Conservation (phyloP, 2,797 vertebrate species). For the Manis pentadactyla region DNA sequence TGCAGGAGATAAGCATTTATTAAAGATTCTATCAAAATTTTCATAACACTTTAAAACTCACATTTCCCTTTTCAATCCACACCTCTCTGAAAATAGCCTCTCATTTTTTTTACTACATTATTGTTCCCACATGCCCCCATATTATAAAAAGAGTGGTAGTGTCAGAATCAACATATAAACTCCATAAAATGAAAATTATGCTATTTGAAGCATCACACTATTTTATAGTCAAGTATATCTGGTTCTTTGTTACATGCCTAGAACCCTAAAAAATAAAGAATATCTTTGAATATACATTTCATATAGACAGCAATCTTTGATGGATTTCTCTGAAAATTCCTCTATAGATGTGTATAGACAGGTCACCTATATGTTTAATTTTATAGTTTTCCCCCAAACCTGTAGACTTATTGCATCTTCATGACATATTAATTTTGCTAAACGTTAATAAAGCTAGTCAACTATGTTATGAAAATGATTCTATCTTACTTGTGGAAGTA, state of each 20-base stretch:
- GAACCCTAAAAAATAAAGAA: slow-evolving; percentile 80
- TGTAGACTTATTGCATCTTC: slow-evolving; percentile 71
- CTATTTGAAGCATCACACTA: slow-evolving; percentile 80
- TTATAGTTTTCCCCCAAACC: slow-evolving; percentile 78
- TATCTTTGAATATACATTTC: slow-evolving; percentile 86
- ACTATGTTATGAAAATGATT: slow-evolving; percentile 78
- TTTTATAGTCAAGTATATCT: slow-evolving; percentile 84
- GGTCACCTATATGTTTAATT: slow-evolving; percentile 77
- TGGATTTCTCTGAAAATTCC: slow-evolving; percentile 83
- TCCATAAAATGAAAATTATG: slow-evolving; percentile 82
- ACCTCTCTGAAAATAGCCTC: slow-evolving; percentile 77
- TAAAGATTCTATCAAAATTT: slow-evolving; percentile 85
- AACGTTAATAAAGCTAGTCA: slow-evolving; percentile 85
- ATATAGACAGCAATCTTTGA: slow-evolving; percentile 83
- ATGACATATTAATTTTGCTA: slow-evolving; percentile 74
- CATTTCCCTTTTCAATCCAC: slow-evolving; percentile 87
- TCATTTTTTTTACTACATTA: slow-evolving; percentile 5
- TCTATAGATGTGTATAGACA: slow-evolving; percentile 83
- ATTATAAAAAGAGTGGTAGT: slow-evolving; percentile 71
- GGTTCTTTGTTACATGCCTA: slow-evolving; percentile 82
- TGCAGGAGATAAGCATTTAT: slow-evolving; percentile 67
- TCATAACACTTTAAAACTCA: slow-evolving; percentile 88
- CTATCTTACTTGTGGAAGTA: slow-evolving; percentile 75
- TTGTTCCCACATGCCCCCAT: slow-evolving; percentile 35
- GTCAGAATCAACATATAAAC: slow-evolving; percentile 73